phyloP scores from a whole-genome alignment of 2,888 invertebrate genomes.

The Parapristionchus giblindavisi region DNA sequence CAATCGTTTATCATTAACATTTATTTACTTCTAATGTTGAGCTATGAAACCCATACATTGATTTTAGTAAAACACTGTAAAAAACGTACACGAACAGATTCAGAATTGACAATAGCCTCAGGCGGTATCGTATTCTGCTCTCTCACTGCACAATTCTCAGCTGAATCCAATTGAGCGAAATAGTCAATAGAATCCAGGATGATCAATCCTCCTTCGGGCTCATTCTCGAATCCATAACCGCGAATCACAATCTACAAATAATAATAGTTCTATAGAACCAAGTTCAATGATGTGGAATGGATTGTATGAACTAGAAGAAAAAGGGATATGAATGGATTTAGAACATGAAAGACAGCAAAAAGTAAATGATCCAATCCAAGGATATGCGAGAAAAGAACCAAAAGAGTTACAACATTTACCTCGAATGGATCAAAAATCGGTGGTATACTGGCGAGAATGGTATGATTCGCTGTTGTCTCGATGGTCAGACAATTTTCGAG shows the following conservation, averaged over 20 bases:
- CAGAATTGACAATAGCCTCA: conserved; percentile 21
- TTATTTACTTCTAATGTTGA: too few relatives aligned
- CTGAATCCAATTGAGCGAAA: conserved; percentile 52
- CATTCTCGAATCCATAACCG: conserved; percentile 57
- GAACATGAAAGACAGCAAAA: background rate
- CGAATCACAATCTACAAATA: conserved; percentile 54
- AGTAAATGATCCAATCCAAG: background rate
- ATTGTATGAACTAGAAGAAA: background rate
- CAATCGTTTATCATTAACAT: too few relatives aligned
- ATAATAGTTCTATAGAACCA: too few relatives aligned
- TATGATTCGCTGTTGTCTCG: conserved; percentile 52
- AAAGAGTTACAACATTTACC: conserved; percentile 37
- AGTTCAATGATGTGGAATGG: too few relatives aligned
- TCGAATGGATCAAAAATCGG: conserved; percentile 57
- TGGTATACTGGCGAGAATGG: conserved; percentile 56
- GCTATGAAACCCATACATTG: too few relatives aligned
- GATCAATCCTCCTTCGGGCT: conserved; percentile 59
- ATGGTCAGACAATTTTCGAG: conserved; percentile 57
- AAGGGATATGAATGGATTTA: background rate
- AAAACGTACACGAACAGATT: background rate
- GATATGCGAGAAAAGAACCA: background rate
- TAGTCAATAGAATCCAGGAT: conserved; percentile 57
- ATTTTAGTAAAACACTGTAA: too few relatives aligned
- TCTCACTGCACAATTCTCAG: conserved; percentile 55
- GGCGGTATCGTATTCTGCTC: conserved; percentile 29